phyloP scores from a whole-genome alignment of 2,888 invertebrate species.

The Lucinisca nassula region DNA sequence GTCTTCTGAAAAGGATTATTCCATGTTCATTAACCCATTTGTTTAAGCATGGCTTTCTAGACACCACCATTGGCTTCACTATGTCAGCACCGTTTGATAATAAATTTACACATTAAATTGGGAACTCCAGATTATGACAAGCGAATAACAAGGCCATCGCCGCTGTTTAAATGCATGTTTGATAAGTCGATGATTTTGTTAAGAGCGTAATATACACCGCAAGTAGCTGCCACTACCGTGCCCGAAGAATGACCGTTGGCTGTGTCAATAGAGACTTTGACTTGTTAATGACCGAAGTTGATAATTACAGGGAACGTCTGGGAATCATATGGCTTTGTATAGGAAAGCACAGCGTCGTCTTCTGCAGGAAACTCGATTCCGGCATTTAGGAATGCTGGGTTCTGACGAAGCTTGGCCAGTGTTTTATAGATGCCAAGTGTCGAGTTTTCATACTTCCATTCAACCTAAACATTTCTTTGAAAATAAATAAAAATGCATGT shows the following conservation, averaged over 20 bases:
- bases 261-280: neutral
- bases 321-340: conserved; percentile 65
- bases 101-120: too few relatives aligned
- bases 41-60: too few relatives aligned
- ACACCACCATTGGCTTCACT: too few relatives aligned
- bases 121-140: too few relatives aligned
- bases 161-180: conserved; percentile 14
- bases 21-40: too few relatives aligned
- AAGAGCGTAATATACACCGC: neutral
- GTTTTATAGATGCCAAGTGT: conserved; percentile 76
- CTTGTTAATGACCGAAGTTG: conserved; percentile 72
- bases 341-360: conserved; percentile 75
- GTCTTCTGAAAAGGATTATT: too few relatives aligned
- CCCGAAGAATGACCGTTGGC: neutral
- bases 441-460: conserved; percentile 27
- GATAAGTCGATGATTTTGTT: neutral
- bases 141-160: conserved; percentile 14
- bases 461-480: conserved; percentile 18
- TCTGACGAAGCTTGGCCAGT: conserved; percentile 76
- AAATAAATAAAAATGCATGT: neutral
- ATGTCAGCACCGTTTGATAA: too few relatives aligned
- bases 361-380: conserved; percentile 64
- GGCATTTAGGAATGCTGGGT: conserved; percentile 80
- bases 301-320: conserved; percentile 76
- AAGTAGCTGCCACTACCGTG: neutral